Conservation (phyloP, 2,113 vertebrate species). For the Cephalopholis sonnerati region DNA sequence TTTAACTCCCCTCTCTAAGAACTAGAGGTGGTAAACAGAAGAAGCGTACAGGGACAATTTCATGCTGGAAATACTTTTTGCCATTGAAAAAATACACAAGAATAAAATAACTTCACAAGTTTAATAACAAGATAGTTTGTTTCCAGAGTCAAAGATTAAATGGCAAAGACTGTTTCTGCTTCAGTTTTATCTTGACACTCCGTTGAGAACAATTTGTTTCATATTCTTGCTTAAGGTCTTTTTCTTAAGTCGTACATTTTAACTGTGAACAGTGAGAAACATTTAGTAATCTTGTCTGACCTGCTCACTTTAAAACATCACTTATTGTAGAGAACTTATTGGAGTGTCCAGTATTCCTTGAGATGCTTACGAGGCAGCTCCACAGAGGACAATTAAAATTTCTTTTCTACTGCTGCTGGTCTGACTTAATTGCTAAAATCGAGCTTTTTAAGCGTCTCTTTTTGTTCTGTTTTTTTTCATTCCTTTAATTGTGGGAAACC, state of each 20-base stretch:
- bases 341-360: neutral
- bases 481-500: neutral
- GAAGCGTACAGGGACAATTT: neutral
- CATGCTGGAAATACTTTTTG: neutral
- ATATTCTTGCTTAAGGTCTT: neutral
- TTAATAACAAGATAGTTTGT: neutral
- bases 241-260: neutral
- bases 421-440: neutral
- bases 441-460: neutral
- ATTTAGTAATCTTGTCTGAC: neutral
- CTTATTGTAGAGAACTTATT: neutral
- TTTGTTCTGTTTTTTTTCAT: neutral
- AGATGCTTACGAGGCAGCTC: neutral
- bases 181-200: neutral
- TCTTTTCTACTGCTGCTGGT: neutral
- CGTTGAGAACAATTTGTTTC: neutral
- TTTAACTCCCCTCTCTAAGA: neutral
- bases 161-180: neutral
- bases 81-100: neutral
- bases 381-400: neutral
- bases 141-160: neutral
- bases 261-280: neutral
- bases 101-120: neutral
- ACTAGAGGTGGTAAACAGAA: neutral
- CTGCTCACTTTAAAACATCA: neutral